Conservation (phyloP, 2,888 invertebrate species). For the Cremastobaeus sp. region DNA sequence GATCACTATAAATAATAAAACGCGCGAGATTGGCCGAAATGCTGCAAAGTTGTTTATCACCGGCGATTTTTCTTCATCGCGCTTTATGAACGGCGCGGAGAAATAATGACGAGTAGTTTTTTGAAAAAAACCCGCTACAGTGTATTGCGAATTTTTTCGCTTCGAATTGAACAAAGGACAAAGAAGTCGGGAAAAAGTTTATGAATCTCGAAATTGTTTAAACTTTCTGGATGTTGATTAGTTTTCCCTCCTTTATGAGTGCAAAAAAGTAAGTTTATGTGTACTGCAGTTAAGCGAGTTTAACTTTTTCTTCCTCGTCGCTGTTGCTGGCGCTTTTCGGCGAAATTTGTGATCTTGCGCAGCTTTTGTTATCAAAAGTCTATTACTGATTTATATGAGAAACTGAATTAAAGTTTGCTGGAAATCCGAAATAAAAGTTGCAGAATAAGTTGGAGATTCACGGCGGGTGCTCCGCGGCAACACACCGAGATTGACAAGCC, state of each 20-base stretch:
- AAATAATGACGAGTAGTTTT: conserved; percentile 32
- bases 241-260: conserved; percentile 44
- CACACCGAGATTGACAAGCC: conserved; percentile 41
- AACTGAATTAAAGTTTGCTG: conserved; percentile 51
- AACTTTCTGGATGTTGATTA: conserved; percentile 52
- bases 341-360: conserved; percentile 35
- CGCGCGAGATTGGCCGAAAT: conserved; percentile 21
- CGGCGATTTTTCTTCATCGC: conserved; percentile 38
- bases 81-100: conserved; percentile 30
- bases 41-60: conserved; percentile 35
- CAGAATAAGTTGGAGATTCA: conserved; percentile 27
- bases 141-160: not conserved
- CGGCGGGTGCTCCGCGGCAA: conserved; percentile 25
- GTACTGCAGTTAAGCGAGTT: conserved; percentile 35
- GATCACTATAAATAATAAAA: conserved; percentile 16
- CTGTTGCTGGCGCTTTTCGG: conserved; percentile 13
- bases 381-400: conserved; percentile 50
- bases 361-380: conserved; percentile 50
- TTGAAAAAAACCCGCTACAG: no score
- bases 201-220: conserved; percentile 53
- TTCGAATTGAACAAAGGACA: conserved; percentile 21
- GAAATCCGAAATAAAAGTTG: conserved; percentile 38
- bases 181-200: conserved; percentile 24
- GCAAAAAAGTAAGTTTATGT: conserved; percentile 37
- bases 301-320: conserved; percentile 11